Percentiles rank a stretch among this genome's conserved stretches.
Evolutionary conservation across 1,140 invertebrate genomes (phyloP).

Genomic region (Gyrodactylus bullatarudis): DNA sequence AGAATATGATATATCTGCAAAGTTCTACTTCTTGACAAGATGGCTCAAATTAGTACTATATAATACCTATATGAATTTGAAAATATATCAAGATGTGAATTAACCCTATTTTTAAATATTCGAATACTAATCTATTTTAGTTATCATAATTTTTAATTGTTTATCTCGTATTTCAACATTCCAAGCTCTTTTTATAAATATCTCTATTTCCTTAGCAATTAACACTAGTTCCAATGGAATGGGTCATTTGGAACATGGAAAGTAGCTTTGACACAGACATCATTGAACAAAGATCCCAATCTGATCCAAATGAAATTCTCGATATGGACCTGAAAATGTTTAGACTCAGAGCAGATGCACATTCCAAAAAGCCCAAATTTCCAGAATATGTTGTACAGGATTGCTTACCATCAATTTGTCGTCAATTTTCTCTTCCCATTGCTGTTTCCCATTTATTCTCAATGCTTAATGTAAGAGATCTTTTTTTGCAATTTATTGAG

Average conservation of each 20-base stretch:
- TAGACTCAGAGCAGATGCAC: neutral
- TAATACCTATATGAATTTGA: no score
- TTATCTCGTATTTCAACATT: neutral
- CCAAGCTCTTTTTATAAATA: neutral
- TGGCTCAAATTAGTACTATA: no score
- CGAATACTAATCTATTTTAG: no score
- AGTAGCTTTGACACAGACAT: neutral
- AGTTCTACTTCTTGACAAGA: no score
- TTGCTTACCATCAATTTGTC: neutral
- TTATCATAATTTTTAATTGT: neutral
- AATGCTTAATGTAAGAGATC: neutral
- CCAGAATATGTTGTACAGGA: neutral
- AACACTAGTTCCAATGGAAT: neutral
- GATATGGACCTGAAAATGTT: neutral
- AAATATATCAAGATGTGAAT: no score
- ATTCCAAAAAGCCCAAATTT: neutral
- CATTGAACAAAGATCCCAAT: neutral
- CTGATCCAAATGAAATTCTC: neutral
- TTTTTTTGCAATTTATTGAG: no score
- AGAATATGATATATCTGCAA: no score
- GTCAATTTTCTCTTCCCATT: neutral
- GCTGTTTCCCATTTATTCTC: neutral
- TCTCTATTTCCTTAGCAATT: neutral
- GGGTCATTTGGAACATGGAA: neutral
- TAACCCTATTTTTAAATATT: no score